Evolutionary conservation across 2,113 vertebrate species (phyloP).

Genomic region (Indri indri): DNA sequence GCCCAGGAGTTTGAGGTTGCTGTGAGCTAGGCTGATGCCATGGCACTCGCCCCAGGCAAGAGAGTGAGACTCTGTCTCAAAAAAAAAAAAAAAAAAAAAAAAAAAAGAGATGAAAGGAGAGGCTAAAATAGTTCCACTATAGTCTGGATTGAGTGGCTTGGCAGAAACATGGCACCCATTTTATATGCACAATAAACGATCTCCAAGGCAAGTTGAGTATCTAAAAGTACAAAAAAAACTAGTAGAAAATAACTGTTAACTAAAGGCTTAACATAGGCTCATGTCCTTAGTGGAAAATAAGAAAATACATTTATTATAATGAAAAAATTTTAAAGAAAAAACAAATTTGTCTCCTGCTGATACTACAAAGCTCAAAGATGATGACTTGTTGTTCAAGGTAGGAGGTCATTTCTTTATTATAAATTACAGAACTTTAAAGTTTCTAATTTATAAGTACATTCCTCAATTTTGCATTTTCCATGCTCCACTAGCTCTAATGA

Average conservation of each 20-base stretch:
- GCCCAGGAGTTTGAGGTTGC: too few species aligned
- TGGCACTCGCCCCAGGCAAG: too few species aligned
- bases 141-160: not conserved
- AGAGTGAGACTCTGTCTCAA: too few species aligned
- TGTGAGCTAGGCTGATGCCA: too few species aligned
- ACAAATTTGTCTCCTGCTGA: not conserved
- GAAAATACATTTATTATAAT: not conserved
- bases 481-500: not conserved
- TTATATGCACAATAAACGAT: constrained; percentile 14
- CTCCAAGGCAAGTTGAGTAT: constrained; percentile 6
- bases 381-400: not conserved
- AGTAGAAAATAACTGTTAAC: constrained; percentile 22
- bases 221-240: constrained; percentile 10
- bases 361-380: constrained; percentile 20
- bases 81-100: too few species aligned
- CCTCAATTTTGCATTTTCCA: constrained; percentile 30
- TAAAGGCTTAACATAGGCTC: not conserved
- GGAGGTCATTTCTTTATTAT: not conserved
- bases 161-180: constrained; percentile 15
- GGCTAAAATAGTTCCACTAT: not conserved
- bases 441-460: constrained; percentile 34
- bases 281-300: not conserved
- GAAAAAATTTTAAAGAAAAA: not conserved
- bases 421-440: not conserved
- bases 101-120: constrained; percentile 6